These are phyloP conservation scores for Myotis planiceps DNA, from an alignment of 2,797 vertebrate species.

Conservation along the genomic window DNA sequence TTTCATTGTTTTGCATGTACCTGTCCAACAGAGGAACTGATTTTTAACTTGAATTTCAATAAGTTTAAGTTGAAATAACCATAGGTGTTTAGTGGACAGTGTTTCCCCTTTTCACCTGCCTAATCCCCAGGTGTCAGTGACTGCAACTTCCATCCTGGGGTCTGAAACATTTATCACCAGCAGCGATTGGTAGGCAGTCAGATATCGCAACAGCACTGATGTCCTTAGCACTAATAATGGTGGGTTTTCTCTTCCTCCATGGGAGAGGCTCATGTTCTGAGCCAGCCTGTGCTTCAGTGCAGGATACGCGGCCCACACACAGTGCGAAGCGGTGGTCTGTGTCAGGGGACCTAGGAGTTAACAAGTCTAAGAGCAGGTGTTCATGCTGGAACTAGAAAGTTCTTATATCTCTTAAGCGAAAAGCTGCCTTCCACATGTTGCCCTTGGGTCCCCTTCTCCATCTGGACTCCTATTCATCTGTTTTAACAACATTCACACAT, in stretches of 20 bases:
- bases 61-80: neutral
- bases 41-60: conserved; percentile 22
- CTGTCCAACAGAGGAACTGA: neutral
- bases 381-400: neutral
- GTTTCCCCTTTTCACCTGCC: neutral
- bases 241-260: neutral
- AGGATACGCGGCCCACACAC: neutral
- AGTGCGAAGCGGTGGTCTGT: neutral
- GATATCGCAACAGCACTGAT: neutral
- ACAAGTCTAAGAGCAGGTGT: neutral
- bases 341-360: neutral
- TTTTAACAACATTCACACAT: neutral
- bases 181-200: neutral
- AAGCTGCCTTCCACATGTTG: neutral
- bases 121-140: neutral
- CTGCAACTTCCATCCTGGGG: neutral
- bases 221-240: neutral
- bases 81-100: neutral
- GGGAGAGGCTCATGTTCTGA: neutral
- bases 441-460: neutral
- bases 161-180: neutral
- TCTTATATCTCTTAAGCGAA: neutral
- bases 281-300: neutral
- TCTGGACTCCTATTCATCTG: neutral
- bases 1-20: neutral